Conservation (phyloP, 2,888 invertebrate genomes). For the Stomorhina lunata region DNA sequence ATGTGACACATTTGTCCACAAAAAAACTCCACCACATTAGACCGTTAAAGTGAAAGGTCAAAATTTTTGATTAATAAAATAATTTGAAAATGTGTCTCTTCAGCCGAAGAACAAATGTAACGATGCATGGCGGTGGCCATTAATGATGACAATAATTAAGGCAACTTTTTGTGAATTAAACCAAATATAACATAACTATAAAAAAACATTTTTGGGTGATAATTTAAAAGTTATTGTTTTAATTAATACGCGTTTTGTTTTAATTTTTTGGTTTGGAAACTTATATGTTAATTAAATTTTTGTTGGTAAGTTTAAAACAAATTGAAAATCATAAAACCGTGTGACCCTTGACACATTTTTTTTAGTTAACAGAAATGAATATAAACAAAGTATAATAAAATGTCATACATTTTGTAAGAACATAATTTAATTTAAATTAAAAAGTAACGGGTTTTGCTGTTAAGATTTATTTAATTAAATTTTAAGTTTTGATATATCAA, state of each 20-base stretch:
- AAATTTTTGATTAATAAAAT: constrained; percentile 25
- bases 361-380: neutral
- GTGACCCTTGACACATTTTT: constrained; percentile 56
- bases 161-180: neutral
- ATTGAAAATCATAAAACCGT: constrained; percentile 58
- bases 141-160: constrained; percentile 51
- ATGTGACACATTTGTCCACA: neutral
- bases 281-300: constrained; percentile 58
- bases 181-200: neutral
- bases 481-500: neutral
- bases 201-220: constrained; percentile 27
- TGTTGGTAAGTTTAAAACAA: neutral
- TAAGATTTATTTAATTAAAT: neutral
- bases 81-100: neutral
- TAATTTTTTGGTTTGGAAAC: constrained; percentile 21
- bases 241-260: constrained; percentile 37
- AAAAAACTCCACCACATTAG: neutral
- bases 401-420: constrained; percentile 22
- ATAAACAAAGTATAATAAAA: neutral
- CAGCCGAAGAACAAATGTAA: constrained; percentile 20
- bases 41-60: constrained; percentile 45
- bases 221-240: constrained; percentile 47
- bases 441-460: constrained; percentile 65
- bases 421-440: constrained; percentile 27
- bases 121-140: constrained; percentile 34